Base-by-base conservation (phyloP, 37 sponge, comb jelly and placozoan species). In the Chondrosia reniformis region DNA sequence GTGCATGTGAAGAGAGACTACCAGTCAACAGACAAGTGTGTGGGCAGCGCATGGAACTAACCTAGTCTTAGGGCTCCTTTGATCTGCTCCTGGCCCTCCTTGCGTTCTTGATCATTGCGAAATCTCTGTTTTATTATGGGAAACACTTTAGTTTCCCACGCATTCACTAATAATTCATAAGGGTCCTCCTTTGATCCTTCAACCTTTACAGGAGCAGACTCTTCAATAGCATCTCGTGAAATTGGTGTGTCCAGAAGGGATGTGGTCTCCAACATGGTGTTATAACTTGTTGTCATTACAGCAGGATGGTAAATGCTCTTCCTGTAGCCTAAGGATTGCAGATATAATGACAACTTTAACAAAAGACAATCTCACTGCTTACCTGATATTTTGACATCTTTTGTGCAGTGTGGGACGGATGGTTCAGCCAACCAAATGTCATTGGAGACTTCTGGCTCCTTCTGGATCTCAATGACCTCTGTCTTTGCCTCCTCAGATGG, bases 61-160 rank as follows among this genome's bases (percentile, higher is more conserved):
- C 89, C 96, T 8, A 93, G 74, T 39, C 89, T 89, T 24, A 97
- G 86, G 43, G 98, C 98, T 52, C 98, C 98, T 63, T 82, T 87
- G 77, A 97, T 97, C 72, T 97, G 95, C 73, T 94, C 98, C 42
- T 88, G 80, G 2, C 98, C 98, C 24, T 81, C 79, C 76, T 87
- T 84, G 45, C 98, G 69, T 78, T 97, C 98, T 49, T 91, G 87
- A 44, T 97, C 95, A 80, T 97, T 97, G 22, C 98, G 67, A 76
- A 97, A 97, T 54, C 98, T 82, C 31, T 89, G 44, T 64, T 87
- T 76, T 38, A 97, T 94, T 49, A 94, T 83, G 19, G 98, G 98
- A 66, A 97, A 97, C 33, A 97, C 98, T 67, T 94, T 92, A 13
- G 87, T 74, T 74, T 97, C 98, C 98, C 98, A 97, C 17, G 98